A percentile compares a stretch with the other conserved stretches of the same genome.
Evolutionary conservation across 2,888 invertebrate genomes (phyloP).

Genomic region (Tachystola acroxantha): DNA sequence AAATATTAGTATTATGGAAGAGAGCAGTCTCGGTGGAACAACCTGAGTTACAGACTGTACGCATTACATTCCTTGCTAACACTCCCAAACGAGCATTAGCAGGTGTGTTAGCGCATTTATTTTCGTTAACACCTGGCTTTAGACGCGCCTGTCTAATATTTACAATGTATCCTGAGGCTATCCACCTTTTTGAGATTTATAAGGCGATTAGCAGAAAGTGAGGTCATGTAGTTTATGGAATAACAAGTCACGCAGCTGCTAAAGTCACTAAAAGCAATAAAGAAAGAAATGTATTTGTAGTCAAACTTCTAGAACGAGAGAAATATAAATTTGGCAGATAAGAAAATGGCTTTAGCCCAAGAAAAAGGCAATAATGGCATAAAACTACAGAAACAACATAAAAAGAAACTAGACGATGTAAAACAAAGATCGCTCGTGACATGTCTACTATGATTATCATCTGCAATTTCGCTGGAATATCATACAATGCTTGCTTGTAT

Average conservation of each 20-base stretch:
- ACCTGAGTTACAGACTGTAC: conserved; percentile 4
- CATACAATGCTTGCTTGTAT: neutral
- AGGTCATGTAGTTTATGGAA: neutral
- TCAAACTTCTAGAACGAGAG: too few species aligned
- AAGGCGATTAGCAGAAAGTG: neutral
- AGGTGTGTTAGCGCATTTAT: conserved; percentile 35
- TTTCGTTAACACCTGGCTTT: conserved; percentile 39
- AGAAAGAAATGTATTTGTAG: too few species aligned
- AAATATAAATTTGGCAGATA: conserved; percentile 2
- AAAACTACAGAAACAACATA: conserved; percentile 33
- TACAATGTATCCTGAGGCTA: conserved; percentile 4
- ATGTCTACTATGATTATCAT: neutral
- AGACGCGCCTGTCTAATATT: conserved; percentile 12
- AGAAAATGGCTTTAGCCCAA: conserved; percentile 16
- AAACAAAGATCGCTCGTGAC: conserved; percentile 32
- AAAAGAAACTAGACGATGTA: conserved; percentile 22
- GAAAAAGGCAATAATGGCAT: conserved; percentile 24
- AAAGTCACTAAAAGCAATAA: too few species aligned
- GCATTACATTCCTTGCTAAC: conserved; percentile 14
- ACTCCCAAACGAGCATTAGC: conserved; percentile 25
- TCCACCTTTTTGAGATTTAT: neutral
- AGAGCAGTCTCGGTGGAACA: neutral
- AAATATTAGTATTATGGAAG: neutral
- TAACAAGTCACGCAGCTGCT: too few species aligned
- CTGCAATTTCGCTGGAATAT: neutral